phyloP scores from a whole-genome alignment of 2,888 invertebrate species.

The Aelia acuminata region DNA sequence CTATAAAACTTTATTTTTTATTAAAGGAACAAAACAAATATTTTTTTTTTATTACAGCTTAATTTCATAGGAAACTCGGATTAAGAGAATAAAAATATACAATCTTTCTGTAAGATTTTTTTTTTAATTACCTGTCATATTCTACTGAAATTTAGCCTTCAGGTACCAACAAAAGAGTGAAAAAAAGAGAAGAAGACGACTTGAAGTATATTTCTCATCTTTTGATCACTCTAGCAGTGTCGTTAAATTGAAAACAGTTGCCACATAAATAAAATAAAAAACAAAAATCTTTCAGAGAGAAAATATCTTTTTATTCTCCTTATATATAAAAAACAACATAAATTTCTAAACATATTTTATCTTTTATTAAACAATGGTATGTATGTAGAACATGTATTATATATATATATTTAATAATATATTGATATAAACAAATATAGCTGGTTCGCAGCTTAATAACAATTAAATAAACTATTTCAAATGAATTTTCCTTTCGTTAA shows the following conservation, averaged over 20 bases:
- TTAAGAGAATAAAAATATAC: not conserved
- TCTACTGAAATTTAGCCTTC: not conserved
- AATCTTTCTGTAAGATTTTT: not conserved
- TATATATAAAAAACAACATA: not conserved
- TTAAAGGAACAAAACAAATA: not conserved
- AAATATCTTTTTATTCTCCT: not conserved
- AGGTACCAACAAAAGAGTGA: not conserved
- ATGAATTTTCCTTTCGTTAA: slow-evolving; percentile 20
- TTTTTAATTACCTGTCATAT: not conserved
- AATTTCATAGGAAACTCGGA: not conserved
- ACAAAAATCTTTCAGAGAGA: not conserved
- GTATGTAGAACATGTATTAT: not conserved
- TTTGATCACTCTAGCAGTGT: not conserved
- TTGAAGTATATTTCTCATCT: not conserved
- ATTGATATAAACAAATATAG: slow-evolving; percentile 36
- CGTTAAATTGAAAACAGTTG: too few relatives aligned
- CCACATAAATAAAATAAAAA: too few relatives aligned
- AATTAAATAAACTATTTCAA: slow-evolving; percentile 55
- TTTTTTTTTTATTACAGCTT: not conserved
- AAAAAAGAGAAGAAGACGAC: not conserved
- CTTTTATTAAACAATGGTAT: slow-evolving; percentile 46
- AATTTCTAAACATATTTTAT: slow-evolving; percentile 42
- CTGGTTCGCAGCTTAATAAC: slow-evolving; percentile 7
- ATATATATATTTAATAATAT: slow-evolving; percentile 36
- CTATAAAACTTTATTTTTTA: slow-evolving; percentile 46